These are phyloP conservation scores for Tipula vernalis DNA, from an alignment of 2,888 invertebrate genomes.

Conservation along the genomic window DNA sequence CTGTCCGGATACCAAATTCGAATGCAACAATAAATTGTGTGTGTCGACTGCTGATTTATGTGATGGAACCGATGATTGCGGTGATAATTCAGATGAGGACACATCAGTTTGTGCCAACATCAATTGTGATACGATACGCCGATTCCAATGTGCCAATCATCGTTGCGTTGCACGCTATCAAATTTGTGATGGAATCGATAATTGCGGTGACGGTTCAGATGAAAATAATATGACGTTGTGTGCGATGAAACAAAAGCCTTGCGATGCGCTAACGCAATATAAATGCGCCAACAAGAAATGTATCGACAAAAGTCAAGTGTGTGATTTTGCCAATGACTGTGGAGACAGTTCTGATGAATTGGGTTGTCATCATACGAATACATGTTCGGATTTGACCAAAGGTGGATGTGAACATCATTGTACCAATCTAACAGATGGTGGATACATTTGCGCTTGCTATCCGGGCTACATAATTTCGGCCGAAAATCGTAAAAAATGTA, in stretches of 20 bases:
- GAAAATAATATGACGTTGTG: slow-evolving; percentile 91
- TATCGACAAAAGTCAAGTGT: slow-evolving; percentile 62
- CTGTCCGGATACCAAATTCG: slow-evolving; percentile 82
- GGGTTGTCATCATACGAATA: slow-evolving; percentile 66
- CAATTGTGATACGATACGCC: slow-evolving; percentile 67
- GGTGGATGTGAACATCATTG: slow-evolving; percentile 92
- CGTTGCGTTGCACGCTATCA: slow-evolving; percentile 76
- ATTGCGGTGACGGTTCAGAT: slow-evolving; percentile 90
- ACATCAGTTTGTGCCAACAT: slow-evolving; percentile 68
- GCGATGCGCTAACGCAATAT: slow-evolving; percentile 67
- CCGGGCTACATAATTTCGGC: slow-evolving; percentile 72
- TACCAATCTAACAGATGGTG: slow-evolving; percentile 66
- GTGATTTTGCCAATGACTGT: slow-evolving; percentile 84
- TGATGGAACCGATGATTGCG: slow-evolving; percentile 88
- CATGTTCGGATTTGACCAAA: slow-evolving; percentile 42
- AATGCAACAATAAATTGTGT: slow-evolving; percentile 86
- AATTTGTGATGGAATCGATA: slow-evolving; percentile 82
- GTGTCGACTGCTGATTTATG: slow-evolving; percentile 81
- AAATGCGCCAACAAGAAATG: slow-evolving; percentile 82
- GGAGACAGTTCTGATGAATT: slow-evolving; percentile 82
- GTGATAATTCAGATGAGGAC: slow-evolving; percentile 82
- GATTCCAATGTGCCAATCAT: slow-evolving; percentile 85
- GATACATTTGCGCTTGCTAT: slow-evolving; percentile 85
- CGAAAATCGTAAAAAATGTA: slow-evolving; percentile 69
- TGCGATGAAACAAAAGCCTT: slow-evolving; percentile 58